Evolutionary conservation across 2,888 invertebrate species (phyloP), one percentile per base, ranked within the genome.

Genomic region (Notocelia uddmanniana): DNA sequence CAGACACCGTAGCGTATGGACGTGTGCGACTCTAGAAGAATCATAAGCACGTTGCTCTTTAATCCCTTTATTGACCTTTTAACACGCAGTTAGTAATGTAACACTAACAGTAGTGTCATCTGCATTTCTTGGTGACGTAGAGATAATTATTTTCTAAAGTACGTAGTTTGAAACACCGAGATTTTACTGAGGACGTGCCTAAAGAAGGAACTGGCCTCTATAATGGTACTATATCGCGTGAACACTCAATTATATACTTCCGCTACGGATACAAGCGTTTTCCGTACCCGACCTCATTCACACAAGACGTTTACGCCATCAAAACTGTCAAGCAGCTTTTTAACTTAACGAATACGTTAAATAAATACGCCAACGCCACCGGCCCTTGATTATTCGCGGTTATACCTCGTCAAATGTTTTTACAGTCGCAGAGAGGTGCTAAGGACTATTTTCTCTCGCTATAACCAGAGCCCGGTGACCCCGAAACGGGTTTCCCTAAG

Each of bases 361-460:
- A 19, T 57, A 57, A 57, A 57, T 57, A 57, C 18, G 13, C n/a
- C 18, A 31, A 59, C 41, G 9, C 37, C 21, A 45, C 48, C 18
- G n/a, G 18, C 18, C 8, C 19, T 50, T 18, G 50, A 50, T 50
- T 19, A 21, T 31, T 18, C 21, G 45, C 8, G 54, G 57, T 58
- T 69, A 68, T 54, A 62, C 54, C 62, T 13, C 63, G 80, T 79
- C 79, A 80, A 85, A 81, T 82, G 83, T 85, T 88, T 87, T 87
- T 83, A 86, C 80, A 81, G 85, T 80, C 83, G 77, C 79, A 79
- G 76, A 79, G 78, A 85, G 84, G 86, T 86, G 88, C 87, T 87
- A 89, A 87, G 81, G 80, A 82, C 82, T 82, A 79, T 74, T 77
- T 76, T 79, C 83, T 82, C 82, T 85, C 88, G 85, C 87, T 88